A percentile compares a stretch with the other conserved stretches of the same genome.
phyloP scores from a whole-genome alignment of 2,888 invertebrate genomes.

The Agrochola circellaris region DNA sequence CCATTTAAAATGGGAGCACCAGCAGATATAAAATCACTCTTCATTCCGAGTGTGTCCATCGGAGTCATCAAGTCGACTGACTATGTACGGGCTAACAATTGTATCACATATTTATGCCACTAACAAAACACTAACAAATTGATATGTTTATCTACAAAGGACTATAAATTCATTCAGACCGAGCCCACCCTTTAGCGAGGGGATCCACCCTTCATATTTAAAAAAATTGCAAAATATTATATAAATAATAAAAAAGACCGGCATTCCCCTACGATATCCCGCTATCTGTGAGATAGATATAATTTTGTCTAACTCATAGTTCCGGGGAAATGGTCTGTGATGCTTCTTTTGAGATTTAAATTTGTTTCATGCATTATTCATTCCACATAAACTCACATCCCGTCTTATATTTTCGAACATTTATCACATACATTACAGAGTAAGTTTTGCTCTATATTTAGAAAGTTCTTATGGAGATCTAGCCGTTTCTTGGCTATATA shows the following conservation, averaged over 20 bases:
- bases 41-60: conserved; percentile 79
- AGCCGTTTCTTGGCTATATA: neutral
- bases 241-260: conserved; percentile 86
- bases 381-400: conserved; percentile 58
- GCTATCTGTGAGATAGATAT: conserved; percentile 76
- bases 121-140: conserved; percentile 90
- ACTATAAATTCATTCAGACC: conserved; percentile 88
- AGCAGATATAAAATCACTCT: conserved; percentile 75
- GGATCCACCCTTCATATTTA: conserved; percentile 89
- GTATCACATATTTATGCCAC: conserved; percentile 85
- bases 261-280: conserved; percentile 75
- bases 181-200: conserved; percentile 89
- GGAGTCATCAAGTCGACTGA: conserved; percentile 85
- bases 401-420: conserved; percentile 51
- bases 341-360: conserved; percentile 82
- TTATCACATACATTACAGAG: neutral
- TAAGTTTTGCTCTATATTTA: neutral
- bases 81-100: conserved; percentile 80
- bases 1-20: conserved; percentile 62
- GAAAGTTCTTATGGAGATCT: neutral
- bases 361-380: conserved; percentile 83
- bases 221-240: conserved; percentile 90
- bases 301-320: conserved; percentile 87
- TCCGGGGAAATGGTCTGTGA: conserved; percentile 88
- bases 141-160: conserved; percentile 90